Base-by-base conservation (phyloP, 2,797 vertebrate genomes). In the Lagothrix lagotricha region DNA sequence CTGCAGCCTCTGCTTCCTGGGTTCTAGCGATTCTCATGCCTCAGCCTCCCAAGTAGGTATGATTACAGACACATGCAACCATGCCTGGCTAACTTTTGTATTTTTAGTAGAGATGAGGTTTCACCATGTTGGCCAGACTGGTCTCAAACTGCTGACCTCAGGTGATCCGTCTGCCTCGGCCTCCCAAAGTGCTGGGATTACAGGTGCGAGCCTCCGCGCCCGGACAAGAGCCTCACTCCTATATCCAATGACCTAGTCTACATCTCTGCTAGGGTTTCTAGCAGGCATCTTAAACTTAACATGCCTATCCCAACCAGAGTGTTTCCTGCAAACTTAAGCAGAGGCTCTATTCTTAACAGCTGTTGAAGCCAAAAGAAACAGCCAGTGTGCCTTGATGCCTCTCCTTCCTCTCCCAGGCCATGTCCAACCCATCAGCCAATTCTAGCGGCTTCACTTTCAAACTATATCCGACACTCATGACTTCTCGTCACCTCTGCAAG, bases 121-220 rank as follows among this genome's bases (percentile, higher is more conserved):
- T 70, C n/a, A 36, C 67, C n/a, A 36, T 70, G 67, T 36, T 70
- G 67, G 33, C 67, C n/a, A 36, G 67, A 9, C n/a, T 70, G n/a
- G 9, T 70, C 67, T 70, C 67, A 70, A 70, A 70, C 67, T 22
- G n/a, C n/a, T 70, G n/a, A 36, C 33, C n/a, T 70, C n/a, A 70
- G 19, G 67, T 36, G n/a, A 22, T 36, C n/a, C 8, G 2, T 36
- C 67, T 22, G n/a, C 19, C n/a, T 70, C 0, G 4, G n/a, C n/a
- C 19, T 70, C n/a, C 67, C 67, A 70, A 36, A 70, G 17, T 70
- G n/a, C n/a, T 70, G 67, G 67, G 67, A 70, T 70, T 70, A 70
- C 15, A 22, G 4, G 67, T 5, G 19, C 8, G 19, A 36, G n/a
- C 67, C 67, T 36, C 67, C 0, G 0, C 0, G 1, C n/a, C 67